Conservation (phyloP, 2,113 vertebrate genomes). For the Marmota flaviventris region DNA sequence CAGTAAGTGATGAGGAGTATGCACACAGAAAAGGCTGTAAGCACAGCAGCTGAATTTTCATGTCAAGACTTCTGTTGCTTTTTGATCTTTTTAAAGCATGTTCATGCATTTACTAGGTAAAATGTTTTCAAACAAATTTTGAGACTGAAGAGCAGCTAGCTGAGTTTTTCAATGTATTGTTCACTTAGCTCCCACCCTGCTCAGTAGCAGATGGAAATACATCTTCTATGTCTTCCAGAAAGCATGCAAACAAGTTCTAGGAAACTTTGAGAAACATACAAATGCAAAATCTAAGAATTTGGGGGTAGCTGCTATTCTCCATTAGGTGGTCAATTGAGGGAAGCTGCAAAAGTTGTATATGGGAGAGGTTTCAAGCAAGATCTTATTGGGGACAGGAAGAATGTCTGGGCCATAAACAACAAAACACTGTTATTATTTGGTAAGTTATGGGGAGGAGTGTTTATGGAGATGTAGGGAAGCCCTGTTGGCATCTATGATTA, state of each 20-base stretch:
- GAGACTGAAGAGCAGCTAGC: background rate
- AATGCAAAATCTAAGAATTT: background rate
- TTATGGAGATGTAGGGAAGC: background rate
- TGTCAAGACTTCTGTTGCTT: background rate
- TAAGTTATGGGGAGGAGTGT: background rate
- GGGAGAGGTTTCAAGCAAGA: background rate
- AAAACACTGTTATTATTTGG: background rate
- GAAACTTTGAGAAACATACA: background rate
- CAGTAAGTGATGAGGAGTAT: background rate
- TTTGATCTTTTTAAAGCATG: conserved; percentile 21
- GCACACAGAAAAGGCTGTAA: background rate
- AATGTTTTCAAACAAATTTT: conserved; percentile 3
- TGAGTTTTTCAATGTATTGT: conserved; percentile 11
- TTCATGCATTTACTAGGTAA: background rate
- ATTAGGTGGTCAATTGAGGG: background rate
- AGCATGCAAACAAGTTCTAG: background rate
- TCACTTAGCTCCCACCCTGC: background rate
- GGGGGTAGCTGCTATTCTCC: background rate
- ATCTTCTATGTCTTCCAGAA: background rate
- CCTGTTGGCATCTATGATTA: background rate
- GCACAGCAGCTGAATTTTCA: background rate
- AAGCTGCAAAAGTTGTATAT: background rate
- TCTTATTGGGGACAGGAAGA: background rate
- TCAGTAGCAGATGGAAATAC: background rate
- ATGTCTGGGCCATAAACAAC: background rate